Evolutionary conservation across 2,888 invertebrate genomes (phyloP).

Genomic region (Gonocerus acuteangulatus): DNA sequence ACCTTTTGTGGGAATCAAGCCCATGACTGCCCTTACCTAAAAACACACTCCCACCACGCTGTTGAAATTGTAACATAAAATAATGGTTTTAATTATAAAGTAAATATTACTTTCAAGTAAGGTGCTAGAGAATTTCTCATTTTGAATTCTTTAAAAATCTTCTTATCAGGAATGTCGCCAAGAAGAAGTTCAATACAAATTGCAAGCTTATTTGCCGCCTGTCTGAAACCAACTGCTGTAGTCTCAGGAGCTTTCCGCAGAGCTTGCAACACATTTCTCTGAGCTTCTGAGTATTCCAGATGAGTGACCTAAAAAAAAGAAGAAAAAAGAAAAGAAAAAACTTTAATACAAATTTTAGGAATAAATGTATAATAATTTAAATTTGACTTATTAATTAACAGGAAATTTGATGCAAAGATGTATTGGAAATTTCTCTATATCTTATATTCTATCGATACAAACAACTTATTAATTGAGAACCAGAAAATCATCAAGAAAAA

Average conservation of each 20-base stretch:
- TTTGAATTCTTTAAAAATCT: slow-evolving; percentile 7
- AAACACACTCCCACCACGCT: no score
- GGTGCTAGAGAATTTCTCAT: slow-evolving; percentile 14
- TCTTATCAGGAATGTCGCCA: slow-evolving; percentile 17
- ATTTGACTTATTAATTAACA: no score
- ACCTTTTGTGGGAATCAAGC: no score
- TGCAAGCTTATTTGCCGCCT: slow-evolving; percentile 22
- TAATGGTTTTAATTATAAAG: no score
- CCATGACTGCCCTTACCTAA: no score
- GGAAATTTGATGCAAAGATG: no score
- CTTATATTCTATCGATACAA: no score
- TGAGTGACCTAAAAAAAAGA: slow-evolving; percentile 6
- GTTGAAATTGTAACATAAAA: no score
- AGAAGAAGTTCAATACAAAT: slow-evolving; percentile 16
- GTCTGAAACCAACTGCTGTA: slow-evolving; percentile 13
- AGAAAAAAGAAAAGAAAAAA: background rate
- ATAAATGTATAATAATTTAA: no score
- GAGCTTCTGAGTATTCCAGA: slow-evolving; percentile 18
- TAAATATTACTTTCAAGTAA: slow-evolving; percentile 10
- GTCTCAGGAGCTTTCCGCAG: slow-evolving; percentile 21
- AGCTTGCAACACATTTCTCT: slow-evolving; percentile 11
- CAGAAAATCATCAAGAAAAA: no score
- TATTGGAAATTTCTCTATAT: no score
- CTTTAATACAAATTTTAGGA: background rate
- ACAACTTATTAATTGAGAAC: no score